A percentile compares a stretch with the other conserved stretches of the same genome.
phyloP scores from a whole-genome alignment of 1,140 invertebrate species.

The Aculops lycopersici region DNA sequence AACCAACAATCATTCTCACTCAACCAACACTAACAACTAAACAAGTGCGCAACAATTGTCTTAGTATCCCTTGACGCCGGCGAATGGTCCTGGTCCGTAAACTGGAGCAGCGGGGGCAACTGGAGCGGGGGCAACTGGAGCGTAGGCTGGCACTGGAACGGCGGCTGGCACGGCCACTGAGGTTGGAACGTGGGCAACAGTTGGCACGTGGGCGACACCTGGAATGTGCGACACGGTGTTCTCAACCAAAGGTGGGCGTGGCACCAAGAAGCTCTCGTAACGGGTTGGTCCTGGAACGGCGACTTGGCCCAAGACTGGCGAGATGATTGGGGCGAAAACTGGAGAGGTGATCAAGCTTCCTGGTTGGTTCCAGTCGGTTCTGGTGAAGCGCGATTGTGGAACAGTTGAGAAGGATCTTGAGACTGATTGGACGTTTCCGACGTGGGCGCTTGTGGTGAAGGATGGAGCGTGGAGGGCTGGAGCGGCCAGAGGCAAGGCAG shows the following conservation, averaged over 20 bases:
- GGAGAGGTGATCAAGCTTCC: background rate
- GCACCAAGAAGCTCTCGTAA: background rate
- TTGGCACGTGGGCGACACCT: background rate
- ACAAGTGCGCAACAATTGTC: too few species aligned
- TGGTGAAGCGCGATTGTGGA: background rate
- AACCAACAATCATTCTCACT: too few species aligned
- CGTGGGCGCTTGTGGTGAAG: background rate
- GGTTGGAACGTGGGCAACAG: background rate
- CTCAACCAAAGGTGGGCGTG: background rate
- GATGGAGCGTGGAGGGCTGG: background rate
- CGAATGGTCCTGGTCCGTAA: too few species aligned
- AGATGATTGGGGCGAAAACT: background rate
- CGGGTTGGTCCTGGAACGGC: background rate
- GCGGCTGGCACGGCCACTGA: background rate
- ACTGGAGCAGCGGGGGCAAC: background rate
- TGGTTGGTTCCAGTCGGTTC: background rate
- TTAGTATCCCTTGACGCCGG: background rate
- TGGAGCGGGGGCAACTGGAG: background rate
- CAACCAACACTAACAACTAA: too few species aligned
- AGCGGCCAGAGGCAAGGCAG: too few species aligned
- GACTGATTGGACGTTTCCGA: background rate
- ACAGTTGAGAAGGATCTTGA: background rate
- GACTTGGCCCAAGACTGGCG: background rate
- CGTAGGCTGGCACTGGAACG: background rate
- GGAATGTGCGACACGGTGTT: background rate